These are phyloP conservation scores for Paramormyrops hopkinsi DNA, from an alignment of 2,797 vertebrate species.

Conservation along the genomic window DNA sequence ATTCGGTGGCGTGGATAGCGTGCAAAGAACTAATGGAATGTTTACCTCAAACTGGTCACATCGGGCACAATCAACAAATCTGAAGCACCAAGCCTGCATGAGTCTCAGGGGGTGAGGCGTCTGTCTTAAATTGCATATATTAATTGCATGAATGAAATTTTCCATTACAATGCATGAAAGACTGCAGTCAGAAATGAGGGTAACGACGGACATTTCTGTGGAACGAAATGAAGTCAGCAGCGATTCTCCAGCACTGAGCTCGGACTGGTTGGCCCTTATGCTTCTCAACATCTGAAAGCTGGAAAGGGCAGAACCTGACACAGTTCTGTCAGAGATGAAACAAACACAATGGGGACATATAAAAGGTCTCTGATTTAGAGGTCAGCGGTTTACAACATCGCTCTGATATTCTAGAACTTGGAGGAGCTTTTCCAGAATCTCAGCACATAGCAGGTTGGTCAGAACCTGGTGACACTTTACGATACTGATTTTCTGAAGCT, in stretches of 20 bases:
- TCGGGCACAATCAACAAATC: constrained; percentile 63
- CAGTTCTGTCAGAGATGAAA: neutral
- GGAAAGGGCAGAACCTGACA: neutral
- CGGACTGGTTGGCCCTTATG: neutral
- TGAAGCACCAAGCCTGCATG: constrained; percentile 55
- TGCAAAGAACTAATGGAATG: constrained; percentile 62
- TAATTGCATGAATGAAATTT: constrained; percentile 39
- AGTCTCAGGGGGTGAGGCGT: constrained; percentile 46
- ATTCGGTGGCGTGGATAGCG: constrained; percentile 50
- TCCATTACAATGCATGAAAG: constrained; percentile 26
- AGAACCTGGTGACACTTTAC: neutral
- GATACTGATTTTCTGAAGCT: neutral
- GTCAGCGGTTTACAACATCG: neutral
- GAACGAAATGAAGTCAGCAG: neutral
- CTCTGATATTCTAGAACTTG: neutral
- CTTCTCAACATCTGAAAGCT: neutral
- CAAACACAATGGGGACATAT: neutral
- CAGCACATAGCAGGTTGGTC: neutral
- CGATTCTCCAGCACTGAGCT: neutral
- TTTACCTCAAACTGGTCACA: constrained; percentile 64
- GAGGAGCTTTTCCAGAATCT: neutral
- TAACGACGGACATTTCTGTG: constrained; percentile 5
- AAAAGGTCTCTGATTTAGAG: neutral
- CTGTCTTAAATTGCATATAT: constrained; percentile 35
- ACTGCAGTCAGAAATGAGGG: constrained; percentile 16